Evolutionary conservation across 1,140 invertebrate genomes (phyloP), one percentile per base, ranked within the genome.

Genomic region (Drosophila pruinosa): DNA sequence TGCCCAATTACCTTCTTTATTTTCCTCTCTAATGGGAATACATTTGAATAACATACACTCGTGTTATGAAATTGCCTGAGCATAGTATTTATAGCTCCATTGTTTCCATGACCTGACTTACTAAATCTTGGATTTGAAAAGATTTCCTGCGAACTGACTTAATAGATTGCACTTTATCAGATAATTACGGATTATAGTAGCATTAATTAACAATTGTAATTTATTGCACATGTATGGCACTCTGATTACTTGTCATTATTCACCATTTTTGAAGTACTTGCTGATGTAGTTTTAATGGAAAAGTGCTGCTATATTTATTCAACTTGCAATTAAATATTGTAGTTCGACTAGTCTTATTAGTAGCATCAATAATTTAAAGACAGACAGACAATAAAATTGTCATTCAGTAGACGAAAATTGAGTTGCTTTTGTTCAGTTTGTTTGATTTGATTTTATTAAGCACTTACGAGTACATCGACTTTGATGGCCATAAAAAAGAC

Each of bases 21-120:
- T n/a, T 65, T 50, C 45, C 4, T 36, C 45, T 36, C 45, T 54
- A 36, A 68, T 68, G 41, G 64, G 62, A 47, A 64, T 62, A 59
- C 54, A 62, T 45, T 70, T 57, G 50, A 58, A 56, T 45, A n/a
- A n/a, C n/a, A n/a, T n/a, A 28, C 15, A 53, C 19, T 38, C 34
- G 14, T 39, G 48, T 72, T 72, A 72, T 85, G 47, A 38, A 57
- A 62, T 56, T 54, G 22, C 41, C 54, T 69, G 56, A 34, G 14
- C 63, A 43, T 47, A 71, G 64, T 86, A 61, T 81, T 73, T 68
- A 74, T 85, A 64, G 73, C 26, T 5, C 61, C 73, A 85, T 85
- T 85, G 81, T 86, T 68, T 63, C 77, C 80, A 86, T 86, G 80
- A 85, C 81, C 81, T 85, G 86, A 85, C 58, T 58, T 85, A 83